Percentiles rank a stretch among this genome's conserved stretches.
Conservation (phyloP, 2,797 vertebrate species). For the Stomatorhinus walkeri region DNA sequence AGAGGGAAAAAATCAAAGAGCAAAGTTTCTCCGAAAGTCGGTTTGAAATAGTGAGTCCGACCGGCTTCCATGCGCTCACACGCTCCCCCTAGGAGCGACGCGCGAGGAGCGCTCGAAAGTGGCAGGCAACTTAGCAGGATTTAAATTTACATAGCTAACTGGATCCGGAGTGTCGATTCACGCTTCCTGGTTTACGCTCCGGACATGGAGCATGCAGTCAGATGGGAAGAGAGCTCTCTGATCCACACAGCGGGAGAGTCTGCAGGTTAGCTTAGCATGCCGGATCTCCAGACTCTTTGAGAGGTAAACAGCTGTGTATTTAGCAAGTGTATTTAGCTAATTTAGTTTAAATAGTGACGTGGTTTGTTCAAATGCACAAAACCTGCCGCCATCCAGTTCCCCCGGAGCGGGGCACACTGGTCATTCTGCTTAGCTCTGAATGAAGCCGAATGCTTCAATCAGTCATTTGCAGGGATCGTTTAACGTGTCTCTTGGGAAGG, state of each 20-base stretch:
- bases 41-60: constrained; percentile 77
- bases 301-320: background rate
- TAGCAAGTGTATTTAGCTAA: background rate
- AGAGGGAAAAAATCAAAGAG: constrained; percentile 87
- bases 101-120: background rate
- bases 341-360: background rate
- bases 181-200: background rate
- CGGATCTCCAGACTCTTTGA: background rate
- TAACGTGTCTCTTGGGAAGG: background rate
- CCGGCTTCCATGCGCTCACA: constrained; percentile 65
- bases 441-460: background rate
- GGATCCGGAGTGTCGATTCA: background rate
- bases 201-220: background rate
- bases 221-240: background rate
- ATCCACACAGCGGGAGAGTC: background rate
- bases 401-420: too few species aligned
- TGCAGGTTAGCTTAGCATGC: background rate
- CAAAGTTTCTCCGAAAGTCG: constrained; percentile 71
- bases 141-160: constrained; percentile 36
- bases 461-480: background rate
- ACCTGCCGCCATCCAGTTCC: background rate
- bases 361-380: background rate
- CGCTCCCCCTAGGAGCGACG: constrained; percentile 40
- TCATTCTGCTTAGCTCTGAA: background rate
- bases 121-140: constrained; percentile 22